Conservation (phyloP, 2,797 vertebrate genomes). For the Sciurus vulgaris region DNA sequence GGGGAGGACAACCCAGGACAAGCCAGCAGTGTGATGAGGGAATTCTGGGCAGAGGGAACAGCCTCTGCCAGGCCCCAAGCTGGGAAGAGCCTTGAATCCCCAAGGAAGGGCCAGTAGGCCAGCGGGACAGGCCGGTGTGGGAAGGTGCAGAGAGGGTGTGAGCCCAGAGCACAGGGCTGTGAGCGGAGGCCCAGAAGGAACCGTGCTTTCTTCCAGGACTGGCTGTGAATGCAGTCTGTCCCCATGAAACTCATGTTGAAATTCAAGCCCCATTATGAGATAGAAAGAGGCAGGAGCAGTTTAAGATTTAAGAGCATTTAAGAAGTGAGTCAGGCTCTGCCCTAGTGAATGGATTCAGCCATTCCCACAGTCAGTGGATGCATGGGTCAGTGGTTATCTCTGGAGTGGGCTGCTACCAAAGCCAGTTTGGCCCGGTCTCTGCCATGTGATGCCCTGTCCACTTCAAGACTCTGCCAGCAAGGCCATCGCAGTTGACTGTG, state of each 20-base stretch:
- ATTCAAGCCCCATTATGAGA: too few relatives aligned
- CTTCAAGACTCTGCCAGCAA: background rate
- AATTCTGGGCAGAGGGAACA: background rate
- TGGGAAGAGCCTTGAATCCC: background rate
- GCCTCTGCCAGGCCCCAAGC: background rate
- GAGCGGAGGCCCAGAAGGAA: background rate
- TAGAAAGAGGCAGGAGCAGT: too few relatives aligned
- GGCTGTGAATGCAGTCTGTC: too few relatives aligned
- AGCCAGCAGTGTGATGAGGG: accelerated
- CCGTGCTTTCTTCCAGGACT: too few relatives aligned
- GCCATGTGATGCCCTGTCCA: background rate
- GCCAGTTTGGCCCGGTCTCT: background rate
- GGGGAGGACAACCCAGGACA: background rate
- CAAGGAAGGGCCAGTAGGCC: background rate
- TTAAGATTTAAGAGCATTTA: background rate
- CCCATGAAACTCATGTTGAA: too few relatives aligned
- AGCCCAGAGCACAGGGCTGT: background rate
- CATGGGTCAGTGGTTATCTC: too few relatives aligned
- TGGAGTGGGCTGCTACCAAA: background rate
- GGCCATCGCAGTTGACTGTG: background rate
- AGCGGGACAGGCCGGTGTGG: background rate
- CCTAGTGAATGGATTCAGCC: background rate
- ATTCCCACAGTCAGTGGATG: background rate
- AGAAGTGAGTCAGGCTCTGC: background rate
- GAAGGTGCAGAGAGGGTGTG: too few relatives aligned